phyloP scores from a whole-genome alignment of 2,113 vertebrate species.

The Petaurus breviceps region DNA sequence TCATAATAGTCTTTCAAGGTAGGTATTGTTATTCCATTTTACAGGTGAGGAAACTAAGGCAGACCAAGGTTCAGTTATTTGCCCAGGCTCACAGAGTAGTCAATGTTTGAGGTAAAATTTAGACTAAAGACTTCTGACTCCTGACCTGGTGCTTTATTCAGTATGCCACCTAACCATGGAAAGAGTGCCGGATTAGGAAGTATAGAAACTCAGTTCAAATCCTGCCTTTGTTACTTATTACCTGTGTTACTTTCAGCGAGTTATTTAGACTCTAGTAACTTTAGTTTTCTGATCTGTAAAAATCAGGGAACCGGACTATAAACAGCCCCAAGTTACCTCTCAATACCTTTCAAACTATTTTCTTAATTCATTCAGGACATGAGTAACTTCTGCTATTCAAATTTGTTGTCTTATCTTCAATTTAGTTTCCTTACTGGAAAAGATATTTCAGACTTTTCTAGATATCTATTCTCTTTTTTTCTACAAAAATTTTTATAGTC shows the following conservation, averaged over 20 bases:
- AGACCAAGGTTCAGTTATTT: not conserved
- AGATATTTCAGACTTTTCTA: not conserved
- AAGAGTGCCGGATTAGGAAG: not conserved
- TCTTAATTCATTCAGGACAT: not conserved
- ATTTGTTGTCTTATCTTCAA: not conserved
- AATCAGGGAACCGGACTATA: not conserved
- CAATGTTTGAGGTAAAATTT: not conserved
- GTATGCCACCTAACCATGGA: not conserved
- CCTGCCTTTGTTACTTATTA: not conserved
- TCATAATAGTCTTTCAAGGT: not conserved
- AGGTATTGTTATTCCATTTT: not conserved
- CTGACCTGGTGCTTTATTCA: not conserved
- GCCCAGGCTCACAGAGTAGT: not conserved
- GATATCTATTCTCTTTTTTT: not conserved
- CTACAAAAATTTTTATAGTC: not conserved
- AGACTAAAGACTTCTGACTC: not conserved
- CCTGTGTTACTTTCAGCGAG: not conserved
- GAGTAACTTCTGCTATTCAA: not conserved
- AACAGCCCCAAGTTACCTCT: not conserved
- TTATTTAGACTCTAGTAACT: not conserved
- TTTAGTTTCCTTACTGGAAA: not conserved
- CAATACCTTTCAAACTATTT: not conserved
- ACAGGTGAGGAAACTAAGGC: not conserved
- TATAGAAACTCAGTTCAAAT: not conserved
- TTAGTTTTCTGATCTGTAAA: not conserved